Percentiles rank a stretch among this genome's conserved stretches.
phyloP scores from a whole-genome alignment of 2,888 invertebrate genomes.

The Philereme vetulata region DNA sequence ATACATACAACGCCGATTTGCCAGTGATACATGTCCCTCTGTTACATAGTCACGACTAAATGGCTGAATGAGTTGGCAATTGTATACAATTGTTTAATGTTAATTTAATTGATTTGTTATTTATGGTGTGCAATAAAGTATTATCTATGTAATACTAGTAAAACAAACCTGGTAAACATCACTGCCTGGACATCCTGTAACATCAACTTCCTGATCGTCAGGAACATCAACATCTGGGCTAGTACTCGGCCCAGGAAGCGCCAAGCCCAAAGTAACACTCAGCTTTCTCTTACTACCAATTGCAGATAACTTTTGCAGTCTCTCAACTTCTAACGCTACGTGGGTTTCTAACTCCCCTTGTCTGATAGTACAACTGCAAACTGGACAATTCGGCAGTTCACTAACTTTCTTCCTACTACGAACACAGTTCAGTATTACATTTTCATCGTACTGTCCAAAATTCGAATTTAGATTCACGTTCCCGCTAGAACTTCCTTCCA shows the following conservation, averaged over 20 bases:
- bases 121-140: background rate
- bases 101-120: too few relatives aligned
- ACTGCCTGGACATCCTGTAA: constrained; percentile 70
- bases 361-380: constrained; percentile 93
- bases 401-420: constrained; percentile 85
- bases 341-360: constrained; percentile 93
- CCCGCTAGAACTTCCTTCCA: constrained; percentile 72
- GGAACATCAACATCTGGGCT: constrained; percentile 48
- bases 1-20: too few relatives aligned
- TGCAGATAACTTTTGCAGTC: constrained; percentile 65
- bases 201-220: constrained; percentile 65
- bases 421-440: constrained; percentile 73
- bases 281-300: constrained; percentile 67
- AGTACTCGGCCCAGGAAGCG: constrained; percentile 62
- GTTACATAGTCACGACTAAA: too few relatives aligned
- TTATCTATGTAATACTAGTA: background rate
- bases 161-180: constrained; percentile 73
- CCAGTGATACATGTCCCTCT: too few relatives aligned
- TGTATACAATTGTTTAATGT: too few relatives aligned
- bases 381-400: constrained; percentile 92
- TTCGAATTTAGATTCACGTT: constrained; percentile 57
- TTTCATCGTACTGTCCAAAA: constrained; percentile 68
- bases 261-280: constrained; percentile 56
- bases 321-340: constrained; percentile 88
- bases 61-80: too few relatives aligned